phyloP scores from a whole-genome alignment of 2,113 vertebrate genomes.

The Urocolius indicus region DNA sequence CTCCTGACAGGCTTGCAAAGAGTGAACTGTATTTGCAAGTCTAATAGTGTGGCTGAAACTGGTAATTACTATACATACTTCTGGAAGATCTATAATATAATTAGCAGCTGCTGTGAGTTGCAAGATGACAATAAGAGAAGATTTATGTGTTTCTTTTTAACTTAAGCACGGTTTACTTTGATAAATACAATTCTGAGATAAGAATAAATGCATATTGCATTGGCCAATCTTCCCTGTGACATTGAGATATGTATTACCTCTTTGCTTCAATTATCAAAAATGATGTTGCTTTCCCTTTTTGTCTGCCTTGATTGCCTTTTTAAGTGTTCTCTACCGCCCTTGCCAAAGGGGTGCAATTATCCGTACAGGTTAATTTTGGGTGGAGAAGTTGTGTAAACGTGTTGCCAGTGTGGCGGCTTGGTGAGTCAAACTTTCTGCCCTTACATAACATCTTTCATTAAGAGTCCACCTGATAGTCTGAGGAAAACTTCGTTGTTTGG shows the following conservation, averaged over 20 bases:
- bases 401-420: slow-evolving; percentile 23
- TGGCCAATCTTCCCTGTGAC: slow-evolving; percentile 72
- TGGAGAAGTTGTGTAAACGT: slow-evolving; percentile 46
- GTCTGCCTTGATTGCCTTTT: slow-evolving; percentile 71
- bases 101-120: slow-evolving; percentile 69
- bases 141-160: slow-evolving; percentile 78
- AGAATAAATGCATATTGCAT: slow-evolving; percentile 75
- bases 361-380: slow-evolving; percentile 27
- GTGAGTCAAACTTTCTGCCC: slow-evolving; percentile 47
- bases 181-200: slow-evolving; percentile 77
- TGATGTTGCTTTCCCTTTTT: slow-evolving; percentile 73
- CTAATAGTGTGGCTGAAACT: slow-evolving; percentile 68
- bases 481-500: neutral
- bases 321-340: slow-evolving; percentile 30
- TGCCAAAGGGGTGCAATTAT: slow-evolving; percentile 63
- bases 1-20: neutral
- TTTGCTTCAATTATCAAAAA: slow-evolving; percentile 74
- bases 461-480: neutral
- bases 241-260: slow-evolving; percentile 71
- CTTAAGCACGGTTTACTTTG: slow-evolving; percentile 72
- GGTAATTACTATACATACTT: slow-evolving; percentile 48
- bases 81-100: slow-evolving; percentile 74
- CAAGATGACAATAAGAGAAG: slow-evolving; percentile 74
- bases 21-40: slow-evolving; percentile 63
- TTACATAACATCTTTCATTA: slow-evolving; percentile 41